Conservation (phyloP, 2,888 invertebrate genomes). For the Panzeria rudis region DNA sequence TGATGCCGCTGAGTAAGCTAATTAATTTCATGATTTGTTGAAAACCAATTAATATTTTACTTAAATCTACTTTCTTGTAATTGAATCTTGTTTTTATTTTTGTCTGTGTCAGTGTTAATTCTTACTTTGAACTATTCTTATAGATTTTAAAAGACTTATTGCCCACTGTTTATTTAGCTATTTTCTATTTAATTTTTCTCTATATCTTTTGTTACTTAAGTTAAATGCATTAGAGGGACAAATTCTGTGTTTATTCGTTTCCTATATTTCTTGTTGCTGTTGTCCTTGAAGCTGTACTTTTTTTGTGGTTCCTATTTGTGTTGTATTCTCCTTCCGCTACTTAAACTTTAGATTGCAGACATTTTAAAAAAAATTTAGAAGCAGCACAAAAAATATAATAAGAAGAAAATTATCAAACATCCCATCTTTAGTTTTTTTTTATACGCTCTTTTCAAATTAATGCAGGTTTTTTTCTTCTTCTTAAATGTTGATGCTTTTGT, state of each 20-base stretch:
- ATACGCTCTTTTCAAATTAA: not conserved
- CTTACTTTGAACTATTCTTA: no score
- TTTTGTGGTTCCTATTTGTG: constrained; percentile 22
- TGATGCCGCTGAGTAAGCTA: no score
- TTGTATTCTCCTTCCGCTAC: constrained; percentile 63
- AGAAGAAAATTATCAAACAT: constrained; percentile 38
- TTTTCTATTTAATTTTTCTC: not conserved
- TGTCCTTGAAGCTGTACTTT: constrained; percentile 32
- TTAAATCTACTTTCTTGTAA: no score
- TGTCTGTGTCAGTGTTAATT: no score
- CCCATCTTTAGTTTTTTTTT: not conserved
- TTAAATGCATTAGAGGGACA: constrained; percentile 66
- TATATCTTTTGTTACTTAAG: constrained; percentile 28
- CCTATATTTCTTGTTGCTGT: constrained; percentile 39
- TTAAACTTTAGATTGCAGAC: constrained; percentile 70
- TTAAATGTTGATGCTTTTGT: constrained; percentile 13
- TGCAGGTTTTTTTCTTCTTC: not conserved
- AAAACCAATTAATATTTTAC: no score
- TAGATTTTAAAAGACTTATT: no score
- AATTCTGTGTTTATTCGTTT: constrained; percentile 52
- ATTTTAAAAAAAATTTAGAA: constrained; percentile 54
- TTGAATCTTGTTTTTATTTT: no score
- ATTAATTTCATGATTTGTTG: no score
- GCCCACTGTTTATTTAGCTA: not conserved
- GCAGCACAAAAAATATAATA: not conserved